Evolutionary conservation across 1,140 invertebrate genomes (phyloP), one percentile per base, ranked within the genome.

Genomic region (Anastatus disparis): DNA sequence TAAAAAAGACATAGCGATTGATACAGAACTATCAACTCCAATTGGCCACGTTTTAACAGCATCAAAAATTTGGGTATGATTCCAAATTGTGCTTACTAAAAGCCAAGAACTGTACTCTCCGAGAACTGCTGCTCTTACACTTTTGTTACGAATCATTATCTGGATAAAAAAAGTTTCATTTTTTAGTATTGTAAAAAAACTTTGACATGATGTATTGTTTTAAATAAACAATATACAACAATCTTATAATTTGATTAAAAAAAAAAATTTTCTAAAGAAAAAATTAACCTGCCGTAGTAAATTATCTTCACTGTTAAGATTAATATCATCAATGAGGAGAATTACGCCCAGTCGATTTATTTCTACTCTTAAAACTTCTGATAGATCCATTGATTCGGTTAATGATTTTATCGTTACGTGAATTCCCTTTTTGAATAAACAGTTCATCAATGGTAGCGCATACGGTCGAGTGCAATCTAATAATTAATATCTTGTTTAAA

Each of bases 401-500:
- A 67, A 29, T 12, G 70, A 62, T 38, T 72, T 66, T 0, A 72
- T 72, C 2, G 52, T 17, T 9, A 24, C 9, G 24, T 63, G 71
- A 13, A 78, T 76, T 4, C 73, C 74, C 12, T 74, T 42, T 22
- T 73, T 40, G 17, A 48, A 50, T 13, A 77, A 70, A 29, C 77
- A 78, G 0, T 56, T 35, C 2, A 77, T 4, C 0, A 78, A 46
- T 10, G 74, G 65, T 42, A 20, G 58, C 22, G 71, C 68, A 20
- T 77, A 77, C 3, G 56, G 52, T 13, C 74, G 61, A 24, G 40
- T 65, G 48, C 68, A 73, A 48, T 75, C 75, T 77, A n/a, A 44
- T 8, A 6, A 26, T 46, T 69, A 63, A n/a, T 50, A n/a, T n/a
- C n/a, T n/a, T n/a, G n/a, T n/a, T n/a, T n/a, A n/a, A n/a, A n/a